Percentiles rank a stretch among this genome's conserved stretches.
Evolutionary conservation across 1,140 invertebrate species (phyloP).

Genomic region (Heliconius hermathena): DNA sequence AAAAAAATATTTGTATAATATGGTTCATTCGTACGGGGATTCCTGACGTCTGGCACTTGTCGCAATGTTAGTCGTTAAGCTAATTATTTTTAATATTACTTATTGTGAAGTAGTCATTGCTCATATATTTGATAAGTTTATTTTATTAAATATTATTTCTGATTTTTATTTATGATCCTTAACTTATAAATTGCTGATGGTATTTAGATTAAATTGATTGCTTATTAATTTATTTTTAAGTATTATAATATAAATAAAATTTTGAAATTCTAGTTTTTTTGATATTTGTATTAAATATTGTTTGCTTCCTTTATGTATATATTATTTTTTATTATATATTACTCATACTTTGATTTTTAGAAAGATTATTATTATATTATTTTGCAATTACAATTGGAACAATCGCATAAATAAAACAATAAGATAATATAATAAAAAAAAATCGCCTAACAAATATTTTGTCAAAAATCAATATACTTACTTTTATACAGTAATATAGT

Average conservation of each 20-base stretch:
- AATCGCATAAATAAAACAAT: too few species aligned
- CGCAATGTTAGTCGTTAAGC: slow-evolving; percentile 1
- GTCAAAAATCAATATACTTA: neutral
- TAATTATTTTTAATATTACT: neutral
- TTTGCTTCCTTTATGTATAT: too few species aligned
- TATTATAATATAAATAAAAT: too few species aligned
- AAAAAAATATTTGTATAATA: neutral
- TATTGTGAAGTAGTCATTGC: neutral
- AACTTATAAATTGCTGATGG: neutral
- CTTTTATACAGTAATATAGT: neutral
- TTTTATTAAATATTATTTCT: neutral
- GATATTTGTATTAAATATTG: too few species aligned
- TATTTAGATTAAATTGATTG: neutral
- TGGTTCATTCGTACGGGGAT: neutral
- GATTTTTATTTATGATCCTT: neutral
- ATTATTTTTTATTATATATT: too few species aligned
- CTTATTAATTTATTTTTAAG: too few species aligned
- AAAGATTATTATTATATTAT: too few species aligned
- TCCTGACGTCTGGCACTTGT: neutral
- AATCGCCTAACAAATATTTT: neutral
- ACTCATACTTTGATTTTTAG: too few species aligned
- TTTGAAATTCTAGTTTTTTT: too few species aligned
- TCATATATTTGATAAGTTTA: neutral
- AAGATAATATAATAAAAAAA: too few species aligned
- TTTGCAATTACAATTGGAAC: too few species aligned